phyloP scores from a whole-genome alignment of 2,888 invertebrate species.

The Troglohyphantes excavatus region DNA sequence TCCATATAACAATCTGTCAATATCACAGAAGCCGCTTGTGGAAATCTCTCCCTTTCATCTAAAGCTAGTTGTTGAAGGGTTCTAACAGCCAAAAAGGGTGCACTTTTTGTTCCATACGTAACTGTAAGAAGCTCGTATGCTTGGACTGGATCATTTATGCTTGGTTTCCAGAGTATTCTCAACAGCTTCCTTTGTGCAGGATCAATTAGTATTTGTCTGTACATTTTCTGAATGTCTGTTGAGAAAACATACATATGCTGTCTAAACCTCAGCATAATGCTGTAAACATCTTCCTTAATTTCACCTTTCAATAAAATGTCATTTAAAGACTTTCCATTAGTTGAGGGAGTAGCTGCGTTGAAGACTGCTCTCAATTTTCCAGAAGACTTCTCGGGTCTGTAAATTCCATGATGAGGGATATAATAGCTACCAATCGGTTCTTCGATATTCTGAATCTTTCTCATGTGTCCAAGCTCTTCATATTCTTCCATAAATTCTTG shows the following conservation, averaged over 20 bases:
- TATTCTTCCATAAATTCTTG: background rate
- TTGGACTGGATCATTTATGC: background rate
- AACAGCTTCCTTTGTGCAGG: background rate
- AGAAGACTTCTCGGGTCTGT: constrained; percentile 57
- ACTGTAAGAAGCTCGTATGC: background rate
- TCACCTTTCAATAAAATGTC: constrained; percentile 74
- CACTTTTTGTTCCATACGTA: constrained; percentile 9
- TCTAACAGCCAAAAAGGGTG: constrained; percentile 20
- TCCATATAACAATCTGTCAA: constrained; percentile 13
- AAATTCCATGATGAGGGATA: constrained; percentile 43
- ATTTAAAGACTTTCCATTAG: constrained; percentile 81
- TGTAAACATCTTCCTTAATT: background rate
- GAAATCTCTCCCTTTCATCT: background rate
- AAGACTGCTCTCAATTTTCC: constrained; percentile 79
- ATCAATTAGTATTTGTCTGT: background rate
- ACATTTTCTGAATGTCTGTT: constrained; percentile 14
- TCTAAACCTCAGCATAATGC: background rate
- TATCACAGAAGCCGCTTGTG: background rate
- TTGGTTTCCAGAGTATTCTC: background rate
- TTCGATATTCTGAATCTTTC: background rate
- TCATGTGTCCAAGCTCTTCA: constrained; percentile 30
- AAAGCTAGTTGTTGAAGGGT: background rate
- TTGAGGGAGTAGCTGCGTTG: constrained; percentile 63
- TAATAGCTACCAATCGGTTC: constrained; percentile 14
- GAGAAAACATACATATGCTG: constrained; percentile 16